phyloP scores from a whole-genome alignment of 2,797 vertebrate species.

The Pantherophis alleghaniensis region DNA sequence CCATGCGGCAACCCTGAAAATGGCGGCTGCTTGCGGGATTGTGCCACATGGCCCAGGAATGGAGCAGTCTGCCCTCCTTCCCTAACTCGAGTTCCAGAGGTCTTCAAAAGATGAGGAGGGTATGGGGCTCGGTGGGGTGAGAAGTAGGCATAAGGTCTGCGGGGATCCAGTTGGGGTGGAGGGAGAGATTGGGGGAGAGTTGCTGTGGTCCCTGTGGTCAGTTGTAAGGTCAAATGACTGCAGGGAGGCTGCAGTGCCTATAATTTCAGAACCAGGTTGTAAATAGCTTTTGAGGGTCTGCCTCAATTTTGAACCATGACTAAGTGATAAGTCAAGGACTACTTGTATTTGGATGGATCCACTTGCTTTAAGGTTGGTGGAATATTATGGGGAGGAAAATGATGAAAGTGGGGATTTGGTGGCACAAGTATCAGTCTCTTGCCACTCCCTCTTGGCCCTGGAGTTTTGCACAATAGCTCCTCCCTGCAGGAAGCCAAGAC shows the following conservation, averaged over 20 bases:
- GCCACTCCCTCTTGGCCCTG: background rate
- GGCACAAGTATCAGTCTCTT: background rate
- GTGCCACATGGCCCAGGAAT: background rate
- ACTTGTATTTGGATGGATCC: background rate
- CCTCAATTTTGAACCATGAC: background rate
- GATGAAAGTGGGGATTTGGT: background rate
- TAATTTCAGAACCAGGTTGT: too few relatives aligned
- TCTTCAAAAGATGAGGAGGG: background rate
- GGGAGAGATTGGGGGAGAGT: background rate
- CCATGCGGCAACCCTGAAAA: background rate
- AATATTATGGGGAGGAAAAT: background rate
- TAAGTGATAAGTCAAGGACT: background rate
- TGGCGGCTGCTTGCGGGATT: background rate
- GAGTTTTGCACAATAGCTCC: background rate
- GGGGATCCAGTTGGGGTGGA: background rate
- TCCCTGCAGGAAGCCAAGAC: background rate
- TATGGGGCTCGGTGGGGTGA: background rate
- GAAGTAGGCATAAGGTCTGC: background rate
- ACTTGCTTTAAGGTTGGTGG: background rate
- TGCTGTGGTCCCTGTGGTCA: background rate
- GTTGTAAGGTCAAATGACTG: background rate
- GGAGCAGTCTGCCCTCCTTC: background rate
- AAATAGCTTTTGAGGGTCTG: background rate
- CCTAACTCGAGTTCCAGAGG: background rate
- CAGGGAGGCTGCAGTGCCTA: too few relatives aligned